Conservation (phyloP, 2,113 vertebrate genomes). For the Herpailurus yagouaroundi region DNA sequence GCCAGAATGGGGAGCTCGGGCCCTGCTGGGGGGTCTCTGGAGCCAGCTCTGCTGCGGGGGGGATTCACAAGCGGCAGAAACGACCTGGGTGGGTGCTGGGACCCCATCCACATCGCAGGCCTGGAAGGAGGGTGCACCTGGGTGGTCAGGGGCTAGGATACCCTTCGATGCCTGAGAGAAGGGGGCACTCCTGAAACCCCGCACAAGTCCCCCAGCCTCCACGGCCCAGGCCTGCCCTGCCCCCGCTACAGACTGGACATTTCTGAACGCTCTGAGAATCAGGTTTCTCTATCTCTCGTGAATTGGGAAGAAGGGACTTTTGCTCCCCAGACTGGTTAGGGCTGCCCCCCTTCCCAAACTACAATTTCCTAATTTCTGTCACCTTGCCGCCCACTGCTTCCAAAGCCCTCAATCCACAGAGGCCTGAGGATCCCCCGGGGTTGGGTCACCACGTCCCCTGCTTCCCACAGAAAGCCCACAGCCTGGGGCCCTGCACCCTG, state of each 20-base stretch:
- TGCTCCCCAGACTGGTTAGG: not conserved
- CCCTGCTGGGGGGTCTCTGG: not conserved
- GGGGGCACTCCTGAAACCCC: not conserved
- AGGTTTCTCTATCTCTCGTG: not conserved
- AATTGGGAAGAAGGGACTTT: not conserved
- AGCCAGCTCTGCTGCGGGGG: not conserved
- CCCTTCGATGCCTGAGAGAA: not conserved
- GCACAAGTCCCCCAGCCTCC: too few relatives aligned
- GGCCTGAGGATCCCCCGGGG: not conserved
- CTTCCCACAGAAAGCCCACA: not conserved
- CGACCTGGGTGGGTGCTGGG: not conserved
- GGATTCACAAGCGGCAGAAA: not conserved
- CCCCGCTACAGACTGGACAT: not conserved
- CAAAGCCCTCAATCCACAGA: not conserved
- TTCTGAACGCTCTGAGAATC: not conserved
- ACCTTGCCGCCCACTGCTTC: not conserved
- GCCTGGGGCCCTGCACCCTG: not conserved
- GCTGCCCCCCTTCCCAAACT: not conserved
- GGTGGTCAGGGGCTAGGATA: not conserved
- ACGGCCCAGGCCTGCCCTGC: not conserved
- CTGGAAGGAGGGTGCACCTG: not conserved
- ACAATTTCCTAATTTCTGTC: not conserved
- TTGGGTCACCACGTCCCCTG: not conserved
- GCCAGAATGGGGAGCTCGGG: not conserved
- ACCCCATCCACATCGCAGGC: not conserved